Evolutionary conservation across 2,888 invertebrate genomes (phyloP).

Genomic region (Muscina levida): DNA sequence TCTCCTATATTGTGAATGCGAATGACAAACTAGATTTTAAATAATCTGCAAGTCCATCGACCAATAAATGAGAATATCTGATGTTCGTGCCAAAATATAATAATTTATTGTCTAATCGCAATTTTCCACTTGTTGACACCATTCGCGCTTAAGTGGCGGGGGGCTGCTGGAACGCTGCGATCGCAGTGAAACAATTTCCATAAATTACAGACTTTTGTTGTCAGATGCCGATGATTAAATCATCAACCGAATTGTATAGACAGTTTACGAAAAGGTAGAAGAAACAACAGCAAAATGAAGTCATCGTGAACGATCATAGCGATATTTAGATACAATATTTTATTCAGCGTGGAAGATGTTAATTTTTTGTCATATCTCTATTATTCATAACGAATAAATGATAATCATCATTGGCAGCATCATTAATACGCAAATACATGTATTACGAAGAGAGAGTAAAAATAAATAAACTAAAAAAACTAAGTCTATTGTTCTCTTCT

Average conservation of each 20-base stretch:
- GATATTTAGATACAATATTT: not conserved
- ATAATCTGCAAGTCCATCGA: too few relatives aligned
- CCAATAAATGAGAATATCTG: too few relatives aligned
- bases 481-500: too few relatives aligned
- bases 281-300: conserved; percentile 46
- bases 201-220: not conserved
- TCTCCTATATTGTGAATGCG: too few relatives aligned
- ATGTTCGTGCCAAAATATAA: too few relatives aligned
- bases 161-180: too few relatives aligned
- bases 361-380: conserved; percentile 4
- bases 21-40: too few relatives aligned
- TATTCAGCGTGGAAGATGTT: not conserved
- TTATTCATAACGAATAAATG: not conserved
- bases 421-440: too few relatives aligned
- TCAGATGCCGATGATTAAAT: conserved; percentile 9
- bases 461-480: too few relatives aligned
- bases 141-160: too few relatives aligned
- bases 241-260: conserved; percentile 22
- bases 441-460: too few relatives aligned
- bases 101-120: too few relatives aligned
- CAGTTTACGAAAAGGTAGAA: not conserved
- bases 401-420: not conserved
- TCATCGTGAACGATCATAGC: conserved; percentile 45
- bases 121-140: conserved; percentile 37
- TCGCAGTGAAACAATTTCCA: not conserved